Evolutionary conservation across 2,888 invertebrate species (phyloP).

Genomic region (Nomada fucata): DNA sequence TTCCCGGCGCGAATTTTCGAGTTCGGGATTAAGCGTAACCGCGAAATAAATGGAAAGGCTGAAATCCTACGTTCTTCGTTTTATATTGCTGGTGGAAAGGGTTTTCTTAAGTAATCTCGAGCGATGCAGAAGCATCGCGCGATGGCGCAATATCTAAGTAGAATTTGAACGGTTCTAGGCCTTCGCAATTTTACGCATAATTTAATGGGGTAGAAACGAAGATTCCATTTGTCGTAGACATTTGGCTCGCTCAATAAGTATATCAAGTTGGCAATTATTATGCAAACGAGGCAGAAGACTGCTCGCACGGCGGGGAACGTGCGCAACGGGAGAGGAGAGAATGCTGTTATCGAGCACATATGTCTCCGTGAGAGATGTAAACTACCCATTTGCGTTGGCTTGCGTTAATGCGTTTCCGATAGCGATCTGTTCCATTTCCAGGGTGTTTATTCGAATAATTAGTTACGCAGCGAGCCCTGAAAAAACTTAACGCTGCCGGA

Average conservation of each 20-base stretch:
- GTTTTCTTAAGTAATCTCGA: too few species aligned
- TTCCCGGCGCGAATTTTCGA: too few species aligned
- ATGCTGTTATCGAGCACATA: slow-evolving; percentile 52
- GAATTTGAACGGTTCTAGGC: too few species aligned
- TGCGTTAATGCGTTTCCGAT: slow-evolving; percentile 63
- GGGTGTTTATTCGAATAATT: slow-evolving; percentile 51
- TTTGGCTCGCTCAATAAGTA: background rate
- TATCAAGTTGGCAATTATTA: slow-evolving; percentile 28
- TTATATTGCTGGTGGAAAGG: too few species aligned
- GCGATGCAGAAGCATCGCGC: too few species aligned
- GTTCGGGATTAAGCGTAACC: too few species aligned
- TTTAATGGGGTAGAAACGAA: too few species aligned
- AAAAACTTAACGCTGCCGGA: background rate
- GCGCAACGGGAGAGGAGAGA: background rate
- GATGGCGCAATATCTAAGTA: too few species aligned
- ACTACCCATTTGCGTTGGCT: slow-evolving; percentile 50
- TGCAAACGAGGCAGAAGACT: slow-evolving; percentile 29
- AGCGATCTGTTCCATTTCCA: slow-evolving; percentile 51
- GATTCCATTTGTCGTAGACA: background rate
- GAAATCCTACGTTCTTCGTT: too few species aligned
- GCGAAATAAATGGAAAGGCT: too few species aligned
- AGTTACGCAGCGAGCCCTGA: slow-evolving; percentile 18
- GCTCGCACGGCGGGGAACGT: background rate
- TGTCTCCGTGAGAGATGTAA: slow-evolving; percentile 57
- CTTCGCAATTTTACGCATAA: too few species aligned